Evolutionary conservation across 1,140 invertebrate species (phyloP).

Genomic region (Brachionus sp.): DNA sequence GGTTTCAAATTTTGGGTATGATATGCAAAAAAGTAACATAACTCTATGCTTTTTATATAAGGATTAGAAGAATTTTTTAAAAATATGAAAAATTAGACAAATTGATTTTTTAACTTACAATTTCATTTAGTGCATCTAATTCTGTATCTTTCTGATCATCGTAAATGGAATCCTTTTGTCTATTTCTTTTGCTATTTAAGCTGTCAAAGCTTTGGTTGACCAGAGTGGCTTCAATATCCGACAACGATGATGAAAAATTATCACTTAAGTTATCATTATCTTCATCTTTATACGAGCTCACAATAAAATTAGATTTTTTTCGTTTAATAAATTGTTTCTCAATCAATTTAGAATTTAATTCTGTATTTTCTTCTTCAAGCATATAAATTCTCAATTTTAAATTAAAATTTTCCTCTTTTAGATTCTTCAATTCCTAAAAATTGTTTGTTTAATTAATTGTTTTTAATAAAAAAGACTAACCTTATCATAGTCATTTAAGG

Average conservation of each 20-base stretch:
- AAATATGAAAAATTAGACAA: not conserved
- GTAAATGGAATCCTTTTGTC: not conserved
- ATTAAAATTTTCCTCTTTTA: constrained; percentile 87
- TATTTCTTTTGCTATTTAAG: not conserved
- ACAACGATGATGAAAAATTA: constrained; percentile 12
- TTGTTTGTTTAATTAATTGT: not conserved
- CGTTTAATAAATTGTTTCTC: not conserved
- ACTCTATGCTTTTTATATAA: too few species aligned
- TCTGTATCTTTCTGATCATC: not conserved
- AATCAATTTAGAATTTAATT: not conserved
- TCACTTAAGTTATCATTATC: not conserved
- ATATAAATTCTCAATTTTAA: constrained; percentile 84
- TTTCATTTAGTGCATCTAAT: not conserved
- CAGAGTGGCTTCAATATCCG: not conserved
- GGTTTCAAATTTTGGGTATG: too few species aligned
- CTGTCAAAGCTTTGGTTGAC: not conserved
- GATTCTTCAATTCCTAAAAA: constrained; percentile 68
- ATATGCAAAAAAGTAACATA: too few species aligned
- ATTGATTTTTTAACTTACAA: not conserved
- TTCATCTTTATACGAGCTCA: not conserved
- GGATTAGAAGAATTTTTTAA: too few species aligned
- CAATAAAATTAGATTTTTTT: not conserved
- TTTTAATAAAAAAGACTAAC: not conserved
- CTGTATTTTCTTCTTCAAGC: constrained; percentile 75
- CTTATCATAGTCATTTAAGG: constrained; percentile 11